These are phyloP conservation scores for Lydus trimaculatus DNA, from an alignment of 2,888 invertebrate species.

Conservation along the genomic window DNA sequence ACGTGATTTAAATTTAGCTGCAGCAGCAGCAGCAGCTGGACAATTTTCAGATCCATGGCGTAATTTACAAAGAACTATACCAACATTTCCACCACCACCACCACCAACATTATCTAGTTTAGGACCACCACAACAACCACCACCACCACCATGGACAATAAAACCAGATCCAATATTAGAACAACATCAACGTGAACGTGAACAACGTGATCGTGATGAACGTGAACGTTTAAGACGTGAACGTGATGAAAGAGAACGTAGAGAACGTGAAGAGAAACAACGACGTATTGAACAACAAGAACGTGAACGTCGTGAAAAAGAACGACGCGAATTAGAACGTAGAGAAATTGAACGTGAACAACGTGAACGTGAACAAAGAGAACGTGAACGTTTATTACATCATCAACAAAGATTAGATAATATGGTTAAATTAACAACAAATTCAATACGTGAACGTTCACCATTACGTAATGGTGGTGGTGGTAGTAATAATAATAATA, in stretches of 20 bases:
- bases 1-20: constrained; percentile 52
- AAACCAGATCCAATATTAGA: constrained; percentile 69
- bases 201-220: constrained; percentile 68
- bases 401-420: constrained; percentile 65
- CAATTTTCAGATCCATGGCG: constrained; percentile 74
- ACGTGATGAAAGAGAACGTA: constrained; percentile 68
- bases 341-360: constrained; percentile 66
- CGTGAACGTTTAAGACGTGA: constrained; percentile 65
- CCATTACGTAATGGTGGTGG: constrained; percentile 75
- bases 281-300: constrained; percentile 62
- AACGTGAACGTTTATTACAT: constrained; percentile 65
- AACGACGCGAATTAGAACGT: constrained; percentile 66
- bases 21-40: constrained; percentile 46
- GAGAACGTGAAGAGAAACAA: constrained; percentile 64
- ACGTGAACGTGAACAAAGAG: constrained; percentile 65
- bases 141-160: constrained; percentile 68
- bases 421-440: constrained; percentile 59
- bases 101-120: constrained; percentile 60
- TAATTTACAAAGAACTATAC: constrained; percentile 69
- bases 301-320: constrained; percentile 62
- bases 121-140: constrained; percentile 48
- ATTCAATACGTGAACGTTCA: constrained; percentile 70
- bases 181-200: constrained; percentile 65
- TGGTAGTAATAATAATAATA: neutral
- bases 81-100: constrained; percentile 65